Conservation (phyloP, 2,797 vertebrate genomes). For the Australoheros facetus region DNA sequence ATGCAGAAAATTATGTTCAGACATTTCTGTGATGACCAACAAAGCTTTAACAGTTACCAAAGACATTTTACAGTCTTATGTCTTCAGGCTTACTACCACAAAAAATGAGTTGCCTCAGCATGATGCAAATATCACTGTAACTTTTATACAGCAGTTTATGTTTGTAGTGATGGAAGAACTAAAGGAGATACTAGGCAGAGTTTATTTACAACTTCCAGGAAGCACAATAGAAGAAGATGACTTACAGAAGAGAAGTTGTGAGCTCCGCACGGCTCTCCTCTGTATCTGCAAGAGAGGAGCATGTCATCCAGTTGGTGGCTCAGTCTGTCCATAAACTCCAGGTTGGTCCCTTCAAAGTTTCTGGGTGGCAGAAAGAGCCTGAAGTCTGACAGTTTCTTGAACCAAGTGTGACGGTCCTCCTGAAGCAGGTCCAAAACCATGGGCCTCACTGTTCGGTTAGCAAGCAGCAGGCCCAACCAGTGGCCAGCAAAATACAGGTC, state of each 20-base stretch:
- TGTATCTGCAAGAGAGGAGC: conserved; percentile 97
- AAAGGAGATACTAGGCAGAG: neutral
- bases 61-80: conserved; percentile 3
- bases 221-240: conserved; percentile 51
- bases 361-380: conserved; percentile 95
- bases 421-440: conserved; percentile 91
- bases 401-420: conserved; percentile 90
- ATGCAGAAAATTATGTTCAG: neutral
- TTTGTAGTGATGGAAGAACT: neutral
- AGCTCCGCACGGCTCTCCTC: conserved; percentile 91
- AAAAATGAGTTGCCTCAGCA: neutral
- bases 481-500: conserved; percentile 96
- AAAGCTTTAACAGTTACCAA: conserved; percentile 6
- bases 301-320: conserved; percentile 98
- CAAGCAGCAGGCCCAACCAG: conserved; percentile 93
- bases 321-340: conserved; percentile 95
- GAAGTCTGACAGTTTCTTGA: conserved; percentile 95
- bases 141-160: neutral
- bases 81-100: neutral
- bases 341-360: conserved; percentile 95
- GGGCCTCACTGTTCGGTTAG: conserved; percentile 92
- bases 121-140: conserved; percentile 13
- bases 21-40: conserved; percentile 11
- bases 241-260: conserved; percentile 99
- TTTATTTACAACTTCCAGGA: neutral